Evolutionary conservation across 2,113 vertebrate species (phyloP).

Genomic region (Tychaedon coryphoeus): DNA sequence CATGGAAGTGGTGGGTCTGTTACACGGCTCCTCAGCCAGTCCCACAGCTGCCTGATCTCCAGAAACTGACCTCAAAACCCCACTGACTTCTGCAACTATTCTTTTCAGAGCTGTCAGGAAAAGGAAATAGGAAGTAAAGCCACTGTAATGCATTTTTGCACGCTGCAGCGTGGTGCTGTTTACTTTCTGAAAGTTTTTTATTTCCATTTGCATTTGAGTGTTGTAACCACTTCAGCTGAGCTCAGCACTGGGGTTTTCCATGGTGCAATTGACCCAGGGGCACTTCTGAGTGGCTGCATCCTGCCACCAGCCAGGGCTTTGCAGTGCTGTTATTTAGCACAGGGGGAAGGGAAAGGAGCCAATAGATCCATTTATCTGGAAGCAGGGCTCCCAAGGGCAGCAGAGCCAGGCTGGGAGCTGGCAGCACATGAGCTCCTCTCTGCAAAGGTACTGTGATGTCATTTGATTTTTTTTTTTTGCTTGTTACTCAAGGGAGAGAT

Average conservation of each 20-base stretch:
- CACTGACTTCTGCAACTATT: background rate
- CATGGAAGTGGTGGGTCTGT: accelerated
- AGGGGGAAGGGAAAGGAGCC: background rate
- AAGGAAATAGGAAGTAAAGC: background rate
- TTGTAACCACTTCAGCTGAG: background rate
- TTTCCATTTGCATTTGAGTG: background rate
- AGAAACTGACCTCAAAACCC: background rate
- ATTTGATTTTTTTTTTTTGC: background rate
- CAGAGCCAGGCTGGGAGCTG: background rate
- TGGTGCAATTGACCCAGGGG: background rate
- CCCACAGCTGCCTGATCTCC: background rate
- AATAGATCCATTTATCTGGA: background rate
- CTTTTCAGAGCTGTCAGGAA: background rate
- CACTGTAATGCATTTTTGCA: background rate
- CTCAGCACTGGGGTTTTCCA: background rate
- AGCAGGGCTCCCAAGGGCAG: background rate
- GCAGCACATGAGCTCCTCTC: background rate
- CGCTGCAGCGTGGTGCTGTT: background rate
- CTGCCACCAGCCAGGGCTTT: background rate
- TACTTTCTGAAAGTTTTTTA: background rate
- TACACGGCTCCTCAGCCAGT: background rate
- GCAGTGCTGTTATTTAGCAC: background rate
- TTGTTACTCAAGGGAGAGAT: background rate
- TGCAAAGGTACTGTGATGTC: background rate
- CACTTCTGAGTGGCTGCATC: background rate